Percentiles rank a stretch among this genome's conserved stretches.
phyloP scores from a whole-genome alignment of 1,140 invertebrate species.

The Pseudachorutes palmiensis region DNA sequence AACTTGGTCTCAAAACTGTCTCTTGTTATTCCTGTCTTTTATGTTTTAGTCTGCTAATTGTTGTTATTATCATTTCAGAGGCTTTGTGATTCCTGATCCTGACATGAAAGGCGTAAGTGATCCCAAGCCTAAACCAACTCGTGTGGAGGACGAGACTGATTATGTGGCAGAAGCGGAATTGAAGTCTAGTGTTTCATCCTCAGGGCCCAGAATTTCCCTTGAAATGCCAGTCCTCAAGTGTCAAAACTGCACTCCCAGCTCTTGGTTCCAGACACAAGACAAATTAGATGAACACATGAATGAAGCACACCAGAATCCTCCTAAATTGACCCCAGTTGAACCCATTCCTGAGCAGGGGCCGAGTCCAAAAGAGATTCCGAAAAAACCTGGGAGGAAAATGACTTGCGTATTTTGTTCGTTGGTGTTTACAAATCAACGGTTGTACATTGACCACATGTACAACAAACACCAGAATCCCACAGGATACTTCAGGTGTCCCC shows the following conservation, averaged over 20 bases:
- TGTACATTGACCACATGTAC: constrained; percentile 1
- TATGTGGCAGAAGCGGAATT: background rate
- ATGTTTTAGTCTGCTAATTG: too few relatives aligned
- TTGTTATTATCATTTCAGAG: too few relatives aligned
- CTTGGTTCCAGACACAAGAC: background rate
- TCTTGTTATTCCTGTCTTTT: too few relatives aligned
- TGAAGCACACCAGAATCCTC: background rate
- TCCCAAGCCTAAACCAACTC: too few relatives aligned
- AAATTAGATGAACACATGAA: background rate
- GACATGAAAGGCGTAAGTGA: too few relatives aligned
- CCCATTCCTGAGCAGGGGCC: background rate
- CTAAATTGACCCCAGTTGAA: background rate
- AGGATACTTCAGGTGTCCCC: background rate
- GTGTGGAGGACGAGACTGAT: too few relatives aligned
- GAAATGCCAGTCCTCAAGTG: background rate
- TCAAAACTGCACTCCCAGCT: background rate
- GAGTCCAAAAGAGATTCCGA: background rate
- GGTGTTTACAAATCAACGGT: background rate
- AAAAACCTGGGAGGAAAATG: background rate
- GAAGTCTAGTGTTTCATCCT: background rate
- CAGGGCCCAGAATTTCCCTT: background rate
- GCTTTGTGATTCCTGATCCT: too few relatives aligned
- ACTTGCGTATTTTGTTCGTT: background rate
- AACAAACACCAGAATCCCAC: background rate
- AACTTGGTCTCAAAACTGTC: too few relatives aligned